phyloP scores from a whole-genome alignment of 2,113 vertebrate genomes.

The Otocyon megalotis region DNA sequence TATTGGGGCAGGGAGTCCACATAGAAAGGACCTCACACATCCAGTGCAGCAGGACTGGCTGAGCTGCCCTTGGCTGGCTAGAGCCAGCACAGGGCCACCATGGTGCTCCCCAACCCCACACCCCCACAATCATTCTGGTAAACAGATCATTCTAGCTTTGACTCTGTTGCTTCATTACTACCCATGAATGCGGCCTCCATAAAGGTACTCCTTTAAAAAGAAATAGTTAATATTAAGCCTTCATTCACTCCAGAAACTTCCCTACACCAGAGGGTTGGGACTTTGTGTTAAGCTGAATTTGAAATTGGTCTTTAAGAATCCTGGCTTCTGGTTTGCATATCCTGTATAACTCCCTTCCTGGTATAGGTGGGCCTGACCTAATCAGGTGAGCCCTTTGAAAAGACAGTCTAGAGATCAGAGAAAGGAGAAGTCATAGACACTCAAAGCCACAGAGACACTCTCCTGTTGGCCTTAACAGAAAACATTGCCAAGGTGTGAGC shows the following conservation, averaged over 20 bases:
- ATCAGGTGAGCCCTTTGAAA: background rate
- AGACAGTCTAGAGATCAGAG: background rate
- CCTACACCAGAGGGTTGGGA: background rate
- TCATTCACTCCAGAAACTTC: background rate
- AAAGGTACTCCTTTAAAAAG: background rate
- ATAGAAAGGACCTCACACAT: too few relatives aligned
- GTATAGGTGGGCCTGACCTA: too few relatives aligned
- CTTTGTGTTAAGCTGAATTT: background rate
- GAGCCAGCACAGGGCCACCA: background rate
- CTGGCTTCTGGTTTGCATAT: background rate
- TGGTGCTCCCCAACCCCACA: accelerated
- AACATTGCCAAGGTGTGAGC: accelerated
- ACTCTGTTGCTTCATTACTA: background rate
- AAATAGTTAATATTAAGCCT: background rate
- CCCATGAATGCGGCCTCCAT: background rate
- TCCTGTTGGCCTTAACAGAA: background rate
- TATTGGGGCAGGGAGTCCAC: accelerated
- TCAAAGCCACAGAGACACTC: background rate
- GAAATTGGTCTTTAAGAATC: background rate
- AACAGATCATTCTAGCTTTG: background rate
- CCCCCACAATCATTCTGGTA: accelerated
- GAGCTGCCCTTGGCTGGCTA: background rate
- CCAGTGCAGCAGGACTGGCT: background rate
- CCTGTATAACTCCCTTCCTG: background rate
- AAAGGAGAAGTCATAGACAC: background rate